Conservation (phyloP, 1,140 invertebrate species). For the Aphelinus certus region DNA sequence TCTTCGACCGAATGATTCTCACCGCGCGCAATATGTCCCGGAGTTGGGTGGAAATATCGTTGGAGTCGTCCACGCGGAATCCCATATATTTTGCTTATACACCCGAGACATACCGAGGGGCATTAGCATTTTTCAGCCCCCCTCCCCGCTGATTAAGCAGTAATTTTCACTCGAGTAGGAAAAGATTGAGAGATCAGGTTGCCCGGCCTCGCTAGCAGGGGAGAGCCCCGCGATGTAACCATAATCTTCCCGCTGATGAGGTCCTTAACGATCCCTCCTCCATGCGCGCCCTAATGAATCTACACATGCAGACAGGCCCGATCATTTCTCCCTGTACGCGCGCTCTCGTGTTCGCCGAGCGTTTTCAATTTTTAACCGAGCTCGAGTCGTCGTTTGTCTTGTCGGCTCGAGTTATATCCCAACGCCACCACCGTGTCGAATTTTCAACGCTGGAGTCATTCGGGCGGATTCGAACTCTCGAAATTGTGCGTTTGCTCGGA, state of each 20-base stretch:
- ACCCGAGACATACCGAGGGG: no score
- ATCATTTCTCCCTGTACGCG: slow-evolving; percentile 17
- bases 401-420: no score
- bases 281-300: slow-evolving; percentile 35
- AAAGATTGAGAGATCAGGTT: slow-evolving; percentile 40
- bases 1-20: no score
- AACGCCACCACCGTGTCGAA: no score
- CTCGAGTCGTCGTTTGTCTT: no score
- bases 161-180: slow-evolving; percentile 37
- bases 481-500: no score
- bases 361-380: slow-evolving; percentile 15
- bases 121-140: slow-evolving; percentile 36
- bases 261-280: slow-evolving; percentile 37
- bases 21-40: no score
- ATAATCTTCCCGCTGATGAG: slow-evolving; percentile 38
- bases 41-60: no score
- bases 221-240: slow-evolving; percentile 31
- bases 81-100: no score
- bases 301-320: slow-evolving; percentile 25
- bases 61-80: no score
- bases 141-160: slow-evolving; percentile 35
- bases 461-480: no score
- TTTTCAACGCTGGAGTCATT: no score
- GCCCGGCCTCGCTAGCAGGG: not conserved
- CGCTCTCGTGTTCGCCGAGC: slow-evolving; percentile 8